Evolutionary conservation across 2,888 invertebrate species (phyloP).

Genomic region (Periphyllus acericola): DNA sequence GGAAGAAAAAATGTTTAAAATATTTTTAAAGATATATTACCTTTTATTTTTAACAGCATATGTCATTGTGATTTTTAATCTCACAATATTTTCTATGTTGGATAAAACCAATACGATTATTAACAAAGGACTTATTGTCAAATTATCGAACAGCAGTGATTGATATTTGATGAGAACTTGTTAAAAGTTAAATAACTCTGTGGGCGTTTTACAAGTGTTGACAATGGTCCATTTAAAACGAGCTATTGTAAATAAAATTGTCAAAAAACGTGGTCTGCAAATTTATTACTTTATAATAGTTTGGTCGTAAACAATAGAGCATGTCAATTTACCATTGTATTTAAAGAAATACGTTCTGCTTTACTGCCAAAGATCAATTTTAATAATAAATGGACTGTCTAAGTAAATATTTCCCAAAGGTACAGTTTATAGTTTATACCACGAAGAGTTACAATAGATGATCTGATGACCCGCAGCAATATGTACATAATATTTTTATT

Average conservation of each 20-base stretch:
- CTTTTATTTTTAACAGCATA: background rate
- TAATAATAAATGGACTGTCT: conserved; percentile 42
- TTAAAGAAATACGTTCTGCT: background rate
- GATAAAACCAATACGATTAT: too few relatives aligned
- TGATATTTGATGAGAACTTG: background rate
- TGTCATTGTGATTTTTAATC: background rate
- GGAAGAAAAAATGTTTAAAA: background rate
- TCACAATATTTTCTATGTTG: too few relatives aligned
- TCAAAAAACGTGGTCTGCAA: background rate
- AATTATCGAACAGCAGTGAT: background rate
- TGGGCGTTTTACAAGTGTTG: background rate
- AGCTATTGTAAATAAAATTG: background rate
- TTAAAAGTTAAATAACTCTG: background rate
- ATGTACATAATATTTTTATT: conserved; percentile 19
- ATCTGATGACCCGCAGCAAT: background rate
- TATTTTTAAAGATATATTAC: background rate
- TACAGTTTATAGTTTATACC: conserved; percentile 44
- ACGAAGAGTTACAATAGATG: background rate
- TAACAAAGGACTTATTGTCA: too few relatives aligned
- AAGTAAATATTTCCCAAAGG: conserved; percentile 41
- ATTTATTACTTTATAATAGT: background rate
- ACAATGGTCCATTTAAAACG: background rate
- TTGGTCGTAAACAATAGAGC: background rate
- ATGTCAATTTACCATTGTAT: conserved; percentile 14
- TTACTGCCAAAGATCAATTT: conserved; percentile 1